Conservation (phyloP, 30 jellyfish, hydroid and myxozoan genomes). For the Morbakka virulenta region DNA sequence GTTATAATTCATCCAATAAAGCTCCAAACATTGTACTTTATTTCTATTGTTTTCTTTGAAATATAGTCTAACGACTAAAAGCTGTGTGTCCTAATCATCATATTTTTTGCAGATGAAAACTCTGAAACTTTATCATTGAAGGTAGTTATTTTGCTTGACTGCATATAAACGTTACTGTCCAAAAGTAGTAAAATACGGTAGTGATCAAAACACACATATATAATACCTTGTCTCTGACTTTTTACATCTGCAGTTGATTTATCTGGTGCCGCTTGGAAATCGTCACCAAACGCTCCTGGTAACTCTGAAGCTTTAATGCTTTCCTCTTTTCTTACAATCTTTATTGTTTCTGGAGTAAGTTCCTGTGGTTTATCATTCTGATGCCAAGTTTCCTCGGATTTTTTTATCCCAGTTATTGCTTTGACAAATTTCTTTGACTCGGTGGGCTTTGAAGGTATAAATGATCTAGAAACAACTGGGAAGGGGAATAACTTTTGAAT, state of each 20-base stretch:
- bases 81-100: no score
- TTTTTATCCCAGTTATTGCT: background rate
- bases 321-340: slow-evolving; percentile 72
- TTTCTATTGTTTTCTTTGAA: no score
- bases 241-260: background rate
- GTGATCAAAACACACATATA: no score
- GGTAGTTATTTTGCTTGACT: no score
- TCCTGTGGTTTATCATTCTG: slow-evolving; percentile 50
- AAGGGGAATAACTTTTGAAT: background rate
- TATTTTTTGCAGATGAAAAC: no score
- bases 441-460: background rate
- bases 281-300: slow-evolving; percentile 99
- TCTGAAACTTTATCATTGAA: no score
- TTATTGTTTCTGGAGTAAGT: slow-evolving; percentile 84
- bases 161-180: no score
- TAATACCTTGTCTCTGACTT: background rate
- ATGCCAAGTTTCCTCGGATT: background rate
- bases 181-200: no score
- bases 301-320: slow-evolving; percentile 69
- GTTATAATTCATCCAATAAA: no score
- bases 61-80: no score
- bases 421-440: background rate
- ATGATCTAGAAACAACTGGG: background rate
- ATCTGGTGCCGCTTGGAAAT: slow-evolving; percentile 53
- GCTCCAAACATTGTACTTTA: no score